Base-by-base conservation (phyloP, 2,888 invertebrate species). In the Nemurella pictetii region DNA sequence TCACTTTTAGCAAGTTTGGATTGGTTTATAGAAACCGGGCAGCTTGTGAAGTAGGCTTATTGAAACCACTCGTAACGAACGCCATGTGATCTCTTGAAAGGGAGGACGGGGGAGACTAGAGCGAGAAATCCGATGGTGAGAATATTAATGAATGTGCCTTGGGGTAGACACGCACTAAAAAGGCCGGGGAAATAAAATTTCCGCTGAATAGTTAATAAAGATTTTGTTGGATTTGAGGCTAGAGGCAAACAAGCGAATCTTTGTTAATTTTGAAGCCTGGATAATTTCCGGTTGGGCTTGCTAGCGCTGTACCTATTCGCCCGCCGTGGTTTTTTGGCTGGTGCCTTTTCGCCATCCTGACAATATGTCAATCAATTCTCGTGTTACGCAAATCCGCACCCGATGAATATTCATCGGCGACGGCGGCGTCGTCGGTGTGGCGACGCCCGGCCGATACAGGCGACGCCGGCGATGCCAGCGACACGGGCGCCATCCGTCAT, bases 291-390 rank as follows among this genome's bases (percentile, higher is more conserved):
- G 78, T 78, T 12, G 15, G 1, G 78, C 20, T 78, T 28, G 3
- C 30, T 27, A 30, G 30, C 32, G 15, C 55, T 12, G 1, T 55
- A 7, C 15, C 55, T 55, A 12, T 20, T 7, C 55, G 55, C 20
- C 55, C 32, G 9, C 9, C 32, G 32, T 32, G 55, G 15, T 3
- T 20, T 2, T 55, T 55, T 55, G 9, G 75, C 26, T 75, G 2
- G 75, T 75, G 12, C 28, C 9, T 75, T n/a, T 78, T 28, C 78
- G 78, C 9, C 55, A 15, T 28, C 12, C 82, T 27, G 82, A 82
- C 82, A 82, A 55, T 82, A 35, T 82, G 82, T 55, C 82, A 82
- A 55, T 82, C 55, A 55, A 82, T 82, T 28, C 26, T 26, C n/a
- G 29, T 5, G 82, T 28, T 15, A 30, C 72, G 28, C 72, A 72